Evolutionary conservation across 2,888 invertebrate species (phyloP), one percentile per base, ranked within the genome.

Genomic region (Aphodius sticticus): DNA sequence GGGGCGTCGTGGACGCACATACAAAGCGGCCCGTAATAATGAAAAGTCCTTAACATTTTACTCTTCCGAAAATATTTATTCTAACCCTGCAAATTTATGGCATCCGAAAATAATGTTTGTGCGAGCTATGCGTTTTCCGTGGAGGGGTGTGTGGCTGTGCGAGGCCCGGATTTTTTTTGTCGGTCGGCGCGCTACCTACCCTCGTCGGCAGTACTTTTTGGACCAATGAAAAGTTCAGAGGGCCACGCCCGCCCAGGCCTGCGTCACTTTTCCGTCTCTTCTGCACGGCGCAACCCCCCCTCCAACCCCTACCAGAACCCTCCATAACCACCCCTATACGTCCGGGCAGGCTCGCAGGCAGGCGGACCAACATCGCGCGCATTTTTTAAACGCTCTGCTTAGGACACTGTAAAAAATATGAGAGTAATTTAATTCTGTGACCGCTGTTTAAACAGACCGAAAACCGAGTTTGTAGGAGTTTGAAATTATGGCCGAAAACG

Each of bases 51-150:
- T 89, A 89, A 88, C 89, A 88, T 88, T 89, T 88, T 88, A 87
- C 88, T 88, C 88, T 88, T 89, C 88, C 88, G 87, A 89, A 89
- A 89, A 89, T 89, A 89, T 89, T 89, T 89, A 89, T 89, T 88
- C 88, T 89, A 86, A 87, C 86, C 88, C 74, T 88, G 88, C 87
- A 88, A 89, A 89, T 89, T 89, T 89, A 89, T 88, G 89, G 88
- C 89, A 88, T 87, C 88, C 88, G 86, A 89, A 89, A 89, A 89
- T 89, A 89, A 89, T 89, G 89, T 89, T 88, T 88, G 88, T 87
- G 86, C 87, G 87, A 86, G 85, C 86, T 84, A 83, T 86, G 85
- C 86, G 85, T 85, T 85, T 86, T 87, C 86, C 85, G 86, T 80
- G 81, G 70, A 69, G 74, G 16, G 72, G 71, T 16, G 78, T 78